Evolutionary conservation across 1,140 invertebrate species (phyloP).

Genomic region (Mesaphorura yosii): DNA sequence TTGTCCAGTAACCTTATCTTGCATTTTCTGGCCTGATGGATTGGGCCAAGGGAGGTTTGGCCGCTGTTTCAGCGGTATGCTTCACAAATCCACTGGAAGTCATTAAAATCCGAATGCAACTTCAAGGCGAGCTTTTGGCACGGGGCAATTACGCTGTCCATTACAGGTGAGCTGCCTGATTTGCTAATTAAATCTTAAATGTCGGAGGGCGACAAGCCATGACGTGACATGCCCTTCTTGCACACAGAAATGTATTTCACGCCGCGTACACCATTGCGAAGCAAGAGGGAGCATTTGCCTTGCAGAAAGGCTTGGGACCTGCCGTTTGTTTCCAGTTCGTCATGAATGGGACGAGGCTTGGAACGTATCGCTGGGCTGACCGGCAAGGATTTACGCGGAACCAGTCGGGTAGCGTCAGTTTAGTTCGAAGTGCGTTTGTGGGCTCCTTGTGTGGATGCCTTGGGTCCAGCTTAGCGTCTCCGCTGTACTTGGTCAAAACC

Average conservation of each 20-base stretch:
- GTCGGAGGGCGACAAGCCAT: no score
- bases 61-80: constrained; percentile 30
- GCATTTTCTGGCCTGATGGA: no score
- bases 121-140: constrained; percentile 43
- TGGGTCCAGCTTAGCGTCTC: constrained; percentile 64
- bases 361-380: constrained; percentile 59
- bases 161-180: constrained; percentile 31
- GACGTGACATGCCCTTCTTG: neutral
- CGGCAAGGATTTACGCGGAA: constrained; percentile 57
- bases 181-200: no score
- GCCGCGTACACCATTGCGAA: constrained; percentile 52
- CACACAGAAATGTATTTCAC: constrained; percentile 50
- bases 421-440: constrained; percentile 52
- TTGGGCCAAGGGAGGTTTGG: constrained; percentile 10
- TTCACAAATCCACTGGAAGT: constrained; percentile 46
- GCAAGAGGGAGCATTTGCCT: constrained; percentile 53
- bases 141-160: constrained; percentile 38
- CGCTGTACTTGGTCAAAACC: constrained; percentile 52
- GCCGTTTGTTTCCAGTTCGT: constrained; percentile 61
- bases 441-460: constrained; percentile 60
- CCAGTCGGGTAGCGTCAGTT: constrained; percentile 54
- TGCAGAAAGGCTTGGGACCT: constrained; percentile 79
- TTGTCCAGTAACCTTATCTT: no score
- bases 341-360: constrained; percentile 61
- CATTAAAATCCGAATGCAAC: constrained; percentile 44